Evolutionary conservation across 2,797 vertebrate genomes (phyloP), one percentile per base, ranked within the genome.

Genomic region (Periophthalmus magnuspinnatus): DNA sequence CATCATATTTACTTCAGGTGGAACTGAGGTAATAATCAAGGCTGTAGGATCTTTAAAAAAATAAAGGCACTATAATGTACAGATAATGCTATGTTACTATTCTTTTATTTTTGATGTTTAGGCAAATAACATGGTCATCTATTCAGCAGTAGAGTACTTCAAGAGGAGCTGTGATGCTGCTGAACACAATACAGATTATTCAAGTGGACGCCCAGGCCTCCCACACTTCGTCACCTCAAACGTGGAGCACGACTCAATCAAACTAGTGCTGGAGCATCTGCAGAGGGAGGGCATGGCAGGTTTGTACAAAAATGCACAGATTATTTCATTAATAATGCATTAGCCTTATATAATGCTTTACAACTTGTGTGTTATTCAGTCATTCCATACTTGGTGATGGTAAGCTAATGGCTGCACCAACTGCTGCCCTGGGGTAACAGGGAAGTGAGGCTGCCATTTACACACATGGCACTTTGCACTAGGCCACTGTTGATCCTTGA

Each of bases 61-160:
- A 45, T 4, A 14, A 45, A 16, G 3, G 14, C 41, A 45, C 41
- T 45, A 14, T 45, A 45, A 45, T 45, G 41, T 45, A 13, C 13
- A 45, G 41, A 14, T 45, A 14, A 45, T 45, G 41, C 13, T 14
- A 45, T 45, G 3, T 45, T 16, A 45, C 41, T 45, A 14, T 14
- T 45, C 22, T 28, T 28, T 28, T 28, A 14, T 28, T 56, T 21
- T 10, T 61, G 10, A 52, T 8, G 59, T 78, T 68, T 85, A 99
- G 97, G 94, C 96, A 0, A 99, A 99, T 77, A 99, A 98, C 69
- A 85, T 97, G 84, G 95, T 98, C 59, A 92, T 99, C 70, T 94
- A 95, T 68, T 95, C 94, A 0, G 93, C 91, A 6, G 9, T 96
- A 62, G 93, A 91, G 70, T 84, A 95, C 66, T 98, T 95, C 89